Evolutionary conservation across 2,113 vertebrate genomes (phyloP).

Genomic region (Perca fluviatilis): DNA sequence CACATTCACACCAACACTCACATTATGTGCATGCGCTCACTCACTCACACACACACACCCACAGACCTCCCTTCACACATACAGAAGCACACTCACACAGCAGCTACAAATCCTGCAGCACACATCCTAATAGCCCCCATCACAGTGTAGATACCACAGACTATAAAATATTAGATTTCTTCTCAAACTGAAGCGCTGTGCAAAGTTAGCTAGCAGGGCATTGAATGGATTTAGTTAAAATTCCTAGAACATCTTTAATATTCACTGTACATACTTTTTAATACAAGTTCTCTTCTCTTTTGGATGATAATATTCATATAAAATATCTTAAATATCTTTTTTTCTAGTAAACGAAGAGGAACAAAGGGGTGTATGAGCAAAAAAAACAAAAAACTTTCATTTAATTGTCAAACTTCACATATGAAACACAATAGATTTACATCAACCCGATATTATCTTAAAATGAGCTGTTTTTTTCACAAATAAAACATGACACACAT

Average conservation of each 20-base stretch:
- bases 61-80: neutral
- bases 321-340: constrained; percentile 69
- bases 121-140: constrained; percentile 64
- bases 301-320: constrained; percentile 61
- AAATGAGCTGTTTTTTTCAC: constrained; percentile 67
- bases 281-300: constrained; percentile 61
- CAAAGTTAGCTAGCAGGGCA: constrained; percentile 77
- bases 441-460: constrained; percentile 57
- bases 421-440: constrained; percentile 77
- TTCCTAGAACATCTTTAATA: constrained; percentile 69
- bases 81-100: constrained; percentile 33
- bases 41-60: constrained; percentile 3
- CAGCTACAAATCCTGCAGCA: constrained; percentile 66
- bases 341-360: constrained; percentile 58
- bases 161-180: constrained; percentile 73
- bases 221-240: constrained; percentile 64
- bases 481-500: constrained; percentile 78
- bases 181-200: constrained; percentile 74
- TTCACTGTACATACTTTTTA: constrained; percentile 75
- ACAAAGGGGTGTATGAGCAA: constrained; percentile 49
- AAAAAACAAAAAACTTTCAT: constrained; percentile 51
- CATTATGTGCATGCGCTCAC: constrained; percentile 44
- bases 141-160: constrained; percentile 79
- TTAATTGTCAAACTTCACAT: constrained; percentile 61
- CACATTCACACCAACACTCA: constrained; percentile 51